Evolutionary conservation across 2,797 vertebrate genomes (phyloP).

Genomic region (Parauchenoglanis ngamensis): DNA sequence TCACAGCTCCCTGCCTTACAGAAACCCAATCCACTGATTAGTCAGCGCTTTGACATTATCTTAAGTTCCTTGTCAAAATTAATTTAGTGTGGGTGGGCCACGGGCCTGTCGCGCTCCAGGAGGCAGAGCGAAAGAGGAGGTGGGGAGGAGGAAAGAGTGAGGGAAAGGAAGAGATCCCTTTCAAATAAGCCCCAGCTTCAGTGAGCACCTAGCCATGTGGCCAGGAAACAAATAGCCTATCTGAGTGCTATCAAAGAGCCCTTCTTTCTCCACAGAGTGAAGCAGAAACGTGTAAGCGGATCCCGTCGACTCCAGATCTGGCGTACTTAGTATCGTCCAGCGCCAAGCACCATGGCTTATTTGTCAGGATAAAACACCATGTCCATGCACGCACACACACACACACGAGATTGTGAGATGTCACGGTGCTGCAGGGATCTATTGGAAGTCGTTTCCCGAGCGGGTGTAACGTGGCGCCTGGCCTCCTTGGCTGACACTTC

Average conservation of each 20-base stretch:
- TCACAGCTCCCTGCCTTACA: constrained; percentile 78
- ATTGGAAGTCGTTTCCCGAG: constrained; percentile 57
- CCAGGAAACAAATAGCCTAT: constrained; percentile 75
- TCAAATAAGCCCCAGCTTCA: constrained; percentile 75
- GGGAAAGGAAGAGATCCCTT: constrained; percentile 73
- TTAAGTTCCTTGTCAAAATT: constrained; percentile 83
- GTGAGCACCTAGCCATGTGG: constrained; percentile 75
- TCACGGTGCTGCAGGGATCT: constrained; percentile 59
- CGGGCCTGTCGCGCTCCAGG: constrained; percentile 63
- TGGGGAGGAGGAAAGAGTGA: constrained; percentile 59
- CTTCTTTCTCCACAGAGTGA: constrained; percentile 70
- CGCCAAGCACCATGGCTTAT: constrained; percentile 68
- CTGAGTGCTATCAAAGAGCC: constrained; percentile 74
- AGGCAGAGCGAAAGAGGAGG: constrained; percentile 62
- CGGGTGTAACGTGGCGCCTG: constrained; percentile 47
- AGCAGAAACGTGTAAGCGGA: constrained; percentile 80
- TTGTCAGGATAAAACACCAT: constrained; percentile 63
- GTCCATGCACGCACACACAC: constrained; percentile 28
- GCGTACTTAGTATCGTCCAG: constrained; percentile 72
- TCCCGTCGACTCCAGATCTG: constrained; percentile 65
- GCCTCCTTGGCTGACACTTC: constrained; percentile 68
- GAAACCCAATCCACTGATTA: constrained; percentile 81
- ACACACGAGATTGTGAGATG: constrained; percentile 46
- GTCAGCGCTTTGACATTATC: constrained; percentile 80
- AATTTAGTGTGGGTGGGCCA: constrained; percentile 78